A percentile compares a stretch with the other conserved stretches of the same genome.
Conservation (phyloP, 2,888 invertebrate genomes). For the Gari tellinella region DNA sequence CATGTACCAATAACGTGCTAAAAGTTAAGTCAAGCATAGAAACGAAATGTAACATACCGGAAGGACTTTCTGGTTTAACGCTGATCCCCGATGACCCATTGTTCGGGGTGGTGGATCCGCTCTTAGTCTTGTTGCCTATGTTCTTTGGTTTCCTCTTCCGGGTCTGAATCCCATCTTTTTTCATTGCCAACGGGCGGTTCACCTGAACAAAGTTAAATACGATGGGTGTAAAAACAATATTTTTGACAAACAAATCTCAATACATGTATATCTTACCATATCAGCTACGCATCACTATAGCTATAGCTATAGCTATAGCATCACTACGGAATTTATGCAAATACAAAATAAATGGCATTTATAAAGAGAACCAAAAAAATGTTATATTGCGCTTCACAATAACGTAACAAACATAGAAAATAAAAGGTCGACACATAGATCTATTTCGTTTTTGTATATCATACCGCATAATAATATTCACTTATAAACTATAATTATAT, state of each 20-base stretch:
- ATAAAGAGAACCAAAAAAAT: no score
- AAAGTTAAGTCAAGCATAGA: not conserved
- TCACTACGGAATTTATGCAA: not conserved
- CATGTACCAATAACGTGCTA: no score
- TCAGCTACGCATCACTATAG: not conserved
- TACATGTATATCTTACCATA: not conserved
- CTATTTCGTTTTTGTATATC: no score
- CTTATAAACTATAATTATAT: no score
- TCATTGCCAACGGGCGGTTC: constrained; percentile 95
- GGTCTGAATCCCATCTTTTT: constrained; percentile 98
- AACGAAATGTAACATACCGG: constrained; percentile 24
- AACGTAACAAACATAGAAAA: no score
- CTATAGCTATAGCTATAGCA: not conserved
- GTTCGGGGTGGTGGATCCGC: constrained; percentile 48
- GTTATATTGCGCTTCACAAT: no score
- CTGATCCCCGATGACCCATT: constrained; percentile 32
- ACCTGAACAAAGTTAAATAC: constrained; percentile 85
- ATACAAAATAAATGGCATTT: no score
- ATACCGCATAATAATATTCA: no score
- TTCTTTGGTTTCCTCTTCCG: constrained; percentile 90
- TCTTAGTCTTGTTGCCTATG: constrained; percentile 64
- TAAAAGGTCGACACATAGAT: no score
- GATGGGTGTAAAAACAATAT: not conserved
- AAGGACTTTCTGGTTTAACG: constrained; percentile 33
- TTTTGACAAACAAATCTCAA: no score